phyloP scores from a whole-genome alignment of 2,888 invertebrate species.

The Mesorhabditis sp. region DNA sequence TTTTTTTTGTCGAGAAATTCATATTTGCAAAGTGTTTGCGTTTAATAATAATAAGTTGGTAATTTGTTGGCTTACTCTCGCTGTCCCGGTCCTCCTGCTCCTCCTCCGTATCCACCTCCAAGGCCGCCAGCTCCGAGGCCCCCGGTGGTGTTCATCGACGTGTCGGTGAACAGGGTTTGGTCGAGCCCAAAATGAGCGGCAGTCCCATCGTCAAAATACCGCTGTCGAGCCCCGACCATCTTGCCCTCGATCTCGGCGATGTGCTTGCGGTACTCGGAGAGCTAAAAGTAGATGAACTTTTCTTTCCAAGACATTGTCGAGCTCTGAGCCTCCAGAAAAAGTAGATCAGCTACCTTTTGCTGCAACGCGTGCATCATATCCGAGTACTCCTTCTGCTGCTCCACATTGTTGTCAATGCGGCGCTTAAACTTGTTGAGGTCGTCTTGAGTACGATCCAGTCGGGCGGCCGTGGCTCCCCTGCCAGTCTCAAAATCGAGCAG shows the following conservation, averaged over 20 bases:
- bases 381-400: constrained; percentile 54
- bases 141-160: constrained; percentile 20
- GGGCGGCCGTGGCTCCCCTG: constrained; percentile 39
- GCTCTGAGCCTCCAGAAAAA: background rate
- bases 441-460: constrained; percentile 53
- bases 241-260: constrained; percentile 51
- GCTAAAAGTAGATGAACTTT: constrained; percentile 22
- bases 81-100: background rate
- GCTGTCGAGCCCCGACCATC: constrained; percentile 36
- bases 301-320: background rate
- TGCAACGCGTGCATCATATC: constrained; percentile 55
- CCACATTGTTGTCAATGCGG: constrained; percentile 55
- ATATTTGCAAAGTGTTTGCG: too few relatives aligned
- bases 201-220: constrained; percentile 30
- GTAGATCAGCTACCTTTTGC: constrained; percentile 36
- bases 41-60: background rate
- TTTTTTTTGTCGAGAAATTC: too few relatives aligned
- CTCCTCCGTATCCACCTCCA: constrained; percentile 3
- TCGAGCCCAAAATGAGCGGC: constrained; percentile 10
- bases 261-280: constrained; percentile 54
- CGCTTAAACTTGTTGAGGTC: constrained; percentile 54
- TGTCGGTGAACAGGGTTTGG: background rate
- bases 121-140: constrained; percentile 11
- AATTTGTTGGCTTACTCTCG: background rate
- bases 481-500: constrained; percentile 34